Evolutionary conservation across 2,888 invertebrate species (phyloP), one percentile per base, ranked within the genome.

Genomic region (Geophilus truncorum): DNA sequence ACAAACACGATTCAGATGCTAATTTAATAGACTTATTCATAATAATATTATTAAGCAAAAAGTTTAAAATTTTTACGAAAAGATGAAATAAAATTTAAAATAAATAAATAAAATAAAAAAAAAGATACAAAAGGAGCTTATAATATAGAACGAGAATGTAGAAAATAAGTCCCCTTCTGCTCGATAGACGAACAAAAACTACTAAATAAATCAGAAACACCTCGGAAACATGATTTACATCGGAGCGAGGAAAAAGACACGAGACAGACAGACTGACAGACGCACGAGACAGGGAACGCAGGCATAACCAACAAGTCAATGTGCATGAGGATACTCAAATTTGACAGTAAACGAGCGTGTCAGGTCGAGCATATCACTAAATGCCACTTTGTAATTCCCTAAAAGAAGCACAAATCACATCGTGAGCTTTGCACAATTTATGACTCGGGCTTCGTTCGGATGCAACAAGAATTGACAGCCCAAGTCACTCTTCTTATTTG

Each of bases 321-420:
- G 40, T 40, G 40, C 40, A 40, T 40, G 40, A 40, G 40, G 40
- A 40, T 40, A 45, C 78, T 78, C 79, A 79, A 79, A 79, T 79
- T 79, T 79, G 79, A 79, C 79, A 79, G 28, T 79, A 79, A 79
- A 79, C 79, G 79, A 79, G 79, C 79, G 30, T 79, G 79, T 79
- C 79, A 79, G 79, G 79, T 62, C 62, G 23, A n/a, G 34, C 25
- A 30, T 79, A 79, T 79, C 79, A 62, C 79, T 79, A 79, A 79
- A 79, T 79, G 79, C 79, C 79, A 79, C 36, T 79, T 79, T 79
- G 79, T 79, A 79, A 79, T 79, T 79, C 79, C 40, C 30, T 51
- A 79, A 79, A 79, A 79, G 79, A 79, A 57, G 79, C 62, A 62
- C 79, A 79, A 79, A 79, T 79, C 79, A 79, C 57, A 79, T 79